Base-by-base conservation (phyloP, 1,140 invertebrate species). In the Heterodera schachtii region DNA sequence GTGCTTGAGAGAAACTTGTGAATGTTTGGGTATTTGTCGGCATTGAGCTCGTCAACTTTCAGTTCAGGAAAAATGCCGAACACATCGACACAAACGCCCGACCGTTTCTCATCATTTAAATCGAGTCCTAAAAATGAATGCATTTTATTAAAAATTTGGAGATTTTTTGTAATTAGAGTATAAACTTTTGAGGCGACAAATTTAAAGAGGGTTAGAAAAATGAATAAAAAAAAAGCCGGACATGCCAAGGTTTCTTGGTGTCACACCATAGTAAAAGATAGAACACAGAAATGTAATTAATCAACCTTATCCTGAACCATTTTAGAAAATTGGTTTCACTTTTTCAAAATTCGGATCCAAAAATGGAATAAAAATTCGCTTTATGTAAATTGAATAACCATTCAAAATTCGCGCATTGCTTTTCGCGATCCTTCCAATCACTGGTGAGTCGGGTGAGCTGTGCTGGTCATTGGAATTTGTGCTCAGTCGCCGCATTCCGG, bases 401-500 rank as follows among this genome's bases (percentile, higher is more conserved):
- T 84, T 84, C 52, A 84, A 78, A 46, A 86, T 69, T 7, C 52
- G 57, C 49, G 83, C 83, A 75, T 84, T 84, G 41, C 83, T 85
- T 70, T 84, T 84, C 7, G 83, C 83, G 19, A 84, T 76, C 8
- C 83, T 43, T 52, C 71, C 73, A 78, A 78, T 52, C 74, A 71
- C 52, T 41, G 83, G 83, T 7, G 83, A 84, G 21, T 52, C 74
- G 4, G 83, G 83, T 49, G 83, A 84, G 7, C 13, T 81, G 80
- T 41, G 43, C 81, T 78, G 47, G 79, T 60, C 49, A 19, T 64
- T 19, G 19, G 81, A 81, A 21, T 66, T 60, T 60, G 43, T 73
- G 11, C 81, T 66, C 16, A 49, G n/a, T 69, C 71, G 78, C 49
- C 78, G 81, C 67, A 79, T 52, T 11, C 41, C 44, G 70, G 49